phyloP scores from a whole-genome alignment of 2,797 vertebrate genomes.

The Dryobates pubescens region DNA sequence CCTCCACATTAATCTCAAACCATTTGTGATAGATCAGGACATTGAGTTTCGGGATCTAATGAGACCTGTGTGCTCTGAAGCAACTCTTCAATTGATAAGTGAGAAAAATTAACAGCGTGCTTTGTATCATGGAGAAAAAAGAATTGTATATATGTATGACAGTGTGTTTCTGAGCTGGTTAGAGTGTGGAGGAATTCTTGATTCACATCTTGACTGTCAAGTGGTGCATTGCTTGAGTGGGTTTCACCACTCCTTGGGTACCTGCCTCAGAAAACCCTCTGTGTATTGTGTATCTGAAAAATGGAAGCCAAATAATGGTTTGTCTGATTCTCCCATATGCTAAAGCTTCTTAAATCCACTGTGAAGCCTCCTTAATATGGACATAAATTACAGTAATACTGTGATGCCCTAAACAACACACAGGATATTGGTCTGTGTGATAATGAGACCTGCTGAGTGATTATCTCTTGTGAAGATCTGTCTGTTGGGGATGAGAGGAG shows the following conservation, averaged over 20 bases:
- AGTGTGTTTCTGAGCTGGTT: neutral
- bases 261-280: neutral
- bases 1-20: constrained; percentile 52
- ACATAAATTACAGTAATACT: neutral
- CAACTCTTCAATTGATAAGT: neutral
- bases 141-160: neutral
- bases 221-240: neutral
- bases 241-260: neutral
- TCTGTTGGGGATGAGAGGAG: neutral
- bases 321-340: neutral
- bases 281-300: neutral
- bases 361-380: neutral
- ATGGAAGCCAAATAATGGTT: neutral
- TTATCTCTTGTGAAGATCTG: neutral
- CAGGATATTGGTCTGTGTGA: neutral
- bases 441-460: neutral
- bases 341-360: neutral
- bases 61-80: constrained; percentile 12
- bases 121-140: neutral
- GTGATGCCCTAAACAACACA: neutral
- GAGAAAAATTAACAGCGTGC: neutral
- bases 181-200: neutral
- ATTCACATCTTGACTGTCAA: neutral
- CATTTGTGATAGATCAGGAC: constrained; percentile 52
- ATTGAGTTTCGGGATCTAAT: constrained; percentile 21